phyloP scores from a whole-genome alignment of 1,140 invertebrate species.

The Colletes gigas region DNA sequence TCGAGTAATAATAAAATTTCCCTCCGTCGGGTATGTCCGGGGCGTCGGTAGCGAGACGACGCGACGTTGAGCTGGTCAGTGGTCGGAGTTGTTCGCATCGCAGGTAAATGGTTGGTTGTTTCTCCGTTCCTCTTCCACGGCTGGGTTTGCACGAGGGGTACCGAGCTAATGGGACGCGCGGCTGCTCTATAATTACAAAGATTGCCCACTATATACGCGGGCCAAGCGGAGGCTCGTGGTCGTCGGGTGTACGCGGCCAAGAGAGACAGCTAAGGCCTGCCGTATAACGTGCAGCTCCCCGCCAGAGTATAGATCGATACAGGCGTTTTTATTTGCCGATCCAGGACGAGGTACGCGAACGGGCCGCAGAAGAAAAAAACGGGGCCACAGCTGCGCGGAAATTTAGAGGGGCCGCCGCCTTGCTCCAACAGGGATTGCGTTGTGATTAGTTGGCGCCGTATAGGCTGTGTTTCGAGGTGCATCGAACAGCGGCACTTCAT shows the following conservation, averaged over 20 bases:
- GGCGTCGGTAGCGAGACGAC: constrained; percentile 9
- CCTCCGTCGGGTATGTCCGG: not conserved
- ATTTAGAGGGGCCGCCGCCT: constrained; percentile 14
- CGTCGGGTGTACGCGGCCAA: not conserved
- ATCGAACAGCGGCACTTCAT: not conserved
- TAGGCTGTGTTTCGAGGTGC: not conserved
- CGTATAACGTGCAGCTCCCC: constrained; percentile 2
- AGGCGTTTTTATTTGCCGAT: constrained; percentile 60
- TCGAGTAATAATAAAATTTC: constrained; percentile 22
- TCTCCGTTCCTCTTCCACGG: constrained; percentile 12
- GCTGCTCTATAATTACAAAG: constrained; percentile 80
- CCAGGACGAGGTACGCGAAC: constrained; percentile 28
- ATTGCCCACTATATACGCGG: constrained; percentile 74
- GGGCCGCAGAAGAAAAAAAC: not conserved
- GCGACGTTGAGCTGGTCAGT: constrained; percentile 68
- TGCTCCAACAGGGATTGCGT: not conserved
- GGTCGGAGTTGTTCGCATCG: constrained; percentile 15
- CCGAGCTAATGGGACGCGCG: constrained; percentile 79
- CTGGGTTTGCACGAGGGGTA: constrained; percentile 44
- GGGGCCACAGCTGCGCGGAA: constrained; percentile 31
- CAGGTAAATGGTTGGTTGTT: constrained; percentile 15
- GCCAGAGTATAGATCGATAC: constrained; percentile 63
- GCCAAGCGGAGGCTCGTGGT: constrained; percentile 42
- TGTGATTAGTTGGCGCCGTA: constrained; percentile 6
- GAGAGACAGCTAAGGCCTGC: not conserved